Evolutionary conservation across 1,140 invertebrate species (phyloP).

Genomic region (Pristionchus pacificus): DNA sequence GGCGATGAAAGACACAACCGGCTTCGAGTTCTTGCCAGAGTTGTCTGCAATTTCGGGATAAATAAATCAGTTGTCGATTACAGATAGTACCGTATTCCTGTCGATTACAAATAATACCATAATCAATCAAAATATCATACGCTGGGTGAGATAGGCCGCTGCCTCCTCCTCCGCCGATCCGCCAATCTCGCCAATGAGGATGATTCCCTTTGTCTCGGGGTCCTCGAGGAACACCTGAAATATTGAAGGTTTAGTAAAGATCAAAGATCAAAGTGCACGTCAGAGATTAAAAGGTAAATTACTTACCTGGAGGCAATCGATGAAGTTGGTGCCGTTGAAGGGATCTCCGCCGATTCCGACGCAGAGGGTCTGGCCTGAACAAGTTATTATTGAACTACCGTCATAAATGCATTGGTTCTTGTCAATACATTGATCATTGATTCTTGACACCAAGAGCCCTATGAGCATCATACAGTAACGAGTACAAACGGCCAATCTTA

Average conservation of each 20-base stretch:
- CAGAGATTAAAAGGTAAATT: too few species aligned
- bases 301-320: conserved; percentile 86
- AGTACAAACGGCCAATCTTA: too few species aligned
- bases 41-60: conserved; percentile 66
- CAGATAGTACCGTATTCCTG: background rate
- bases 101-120: background rate
- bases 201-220: conserved; percentile 79
- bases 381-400: too few species aligned
- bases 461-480: too few species aligned
- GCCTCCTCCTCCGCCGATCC: conserved; percentile 94
- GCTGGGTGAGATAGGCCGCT: conserved; percentile 76
- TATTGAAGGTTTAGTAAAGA: too few species aligned
- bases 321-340: conserved; percentile 99
- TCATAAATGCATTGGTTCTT: too few species aligned
- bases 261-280: background rate
- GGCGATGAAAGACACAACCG: conserved; percentile 97
- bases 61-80: background rate
- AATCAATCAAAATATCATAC: conserved; percentile 35
- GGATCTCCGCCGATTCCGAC: conserved; percentile 99
- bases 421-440: too few species aligned
- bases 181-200: conserved; percentile 98
- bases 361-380: conserved; percentile 78
- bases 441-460: too few species aligned
- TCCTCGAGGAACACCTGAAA: conserved; percentile 77
- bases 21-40: conserved; percentile 83